Conservation (phyloP, 2,888 invertebrate genomes). For the Dynastes hyllus region DNA sequence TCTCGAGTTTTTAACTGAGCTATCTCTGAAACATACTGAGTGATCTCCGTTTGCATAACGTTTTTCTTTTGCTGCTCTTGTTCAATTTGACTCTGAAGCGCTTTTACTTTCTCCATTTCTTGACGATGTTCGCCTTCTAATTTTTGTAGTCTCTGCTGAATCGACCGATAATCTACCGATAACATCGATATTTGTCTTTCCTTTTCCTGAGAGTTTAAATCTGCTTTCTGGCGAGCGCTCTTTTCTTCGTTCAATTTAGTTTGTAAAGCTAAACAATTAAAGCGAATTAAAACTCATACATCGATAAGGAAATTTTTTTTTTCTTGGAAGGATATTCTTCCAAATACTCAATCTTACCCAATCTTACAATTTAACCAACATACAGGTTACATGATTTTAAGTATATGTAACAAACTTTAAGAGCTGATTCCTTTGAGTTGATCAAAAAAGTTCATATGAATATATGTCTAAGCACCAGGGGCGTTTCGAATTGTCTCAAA, state of each 20-base stretch:
- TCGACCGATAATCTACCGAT: conserved; percentile 95
- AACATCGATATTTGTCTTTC: conserved; percentile 96
- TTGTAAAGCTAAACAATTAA: conserved; percentile 81
- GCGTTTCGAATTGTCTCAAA: no score
- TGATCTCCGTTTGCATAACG: conserved; percentile 87
- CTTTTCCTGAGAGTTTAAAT: conserved; percentile 90
- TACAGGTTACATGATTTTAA: no score
- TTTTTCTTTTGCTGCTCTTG: conserved; percentile 92
- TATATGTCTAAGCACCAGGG: no score
- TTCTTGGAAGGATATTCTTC: not conserved
- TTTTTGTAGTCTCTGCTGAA: conserved; percentile 91
- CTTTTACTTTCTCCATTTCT: conserved; percentile 89
- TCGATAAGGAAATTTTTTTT: not conserved
- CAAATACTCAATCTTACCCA: no score
- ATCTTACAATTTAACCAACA: no score
- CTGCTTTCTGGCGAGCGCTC: conserved; percentile 87
- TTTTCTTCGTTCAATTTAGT: conserved; percentile 94
- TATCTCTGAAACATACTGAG: conserved; percentile 80
- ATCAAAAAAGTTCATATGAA: no score
- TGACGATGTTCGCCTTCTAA: conserved; percentile 93
- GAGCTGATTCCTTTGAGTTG: no score
- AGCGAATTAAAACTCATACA: conserved; percentile 49
- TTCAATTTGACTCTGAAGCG: conserved; percentile 89
- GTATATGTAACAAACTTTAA: no score
- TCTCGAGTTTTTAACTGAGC: conserved; percentile 83